Conservation (phyloP, 2,113 vertebrate species). For the Siphamia tubifer region DNA sequence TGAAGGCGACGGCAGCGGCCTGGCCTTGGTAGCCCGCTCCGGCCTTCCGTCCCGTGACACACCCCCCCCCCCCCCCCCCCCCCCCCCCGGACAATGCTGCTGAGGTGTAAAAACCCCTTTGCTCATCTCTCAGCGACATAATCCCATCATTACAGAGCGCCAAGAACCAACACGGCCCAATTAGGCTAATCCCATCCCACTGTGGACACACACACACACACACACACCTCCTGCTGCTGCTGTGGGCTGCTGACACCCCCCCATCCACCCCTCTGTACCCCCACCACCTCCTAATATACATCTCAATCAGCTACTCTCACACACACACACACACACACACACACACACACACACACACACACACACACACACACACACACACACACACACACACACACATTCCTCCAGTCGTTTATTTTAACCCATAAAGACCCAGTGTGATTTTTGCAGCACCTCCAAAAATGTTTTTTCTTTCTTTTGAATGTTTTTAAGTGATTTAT, state of each 20-base stretch:
- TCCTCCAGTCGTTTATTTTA: conserved; percentile 41
- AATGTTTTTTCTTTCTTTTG: too few species aligned
- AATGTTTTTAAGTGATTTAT: too few species aligned
- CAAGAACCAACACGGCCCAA: conserved; percentile 65
- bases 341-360: conserved; percentile 17
- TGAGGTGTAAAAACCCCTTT: conserved; percentile 46
- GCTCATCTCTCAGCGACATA: conserved; percentile 61
- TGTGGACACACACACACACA: conserved; percentile 19
- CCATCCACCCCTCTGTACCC: too few species aligned
- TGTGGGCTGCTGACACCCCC: too few species aligned
- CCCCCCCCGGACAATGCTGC: conserved; percentile 32
- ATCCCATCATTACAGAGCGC: conserved; percentile 68
- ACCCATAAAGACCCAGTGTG: too few species aligned
- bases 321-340: conserved; percentile 30
- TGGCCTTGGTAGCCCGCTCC: conserved; percentile 10
- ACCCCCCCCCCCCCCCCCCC: conserved; percentile 8
- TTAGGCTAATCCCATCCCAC: conserved; percentile 68
- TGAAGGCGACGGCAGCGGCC: conserved; percentile 19
- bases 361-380: conserved; percentile 14
- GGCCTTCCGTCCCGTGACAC: conserved; percentile 20
- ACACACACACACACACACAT: conserved; percentile 11
- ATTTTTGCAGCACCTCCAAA: too few species aligned
- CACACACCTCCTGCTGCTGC: conserved; percentile 49
- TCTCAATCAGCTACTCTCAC: conserved; percentile 24
- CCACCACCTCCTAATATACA: background rate